These are phyloP conservation scores for Struthio camelus DNA, from an alignment of 2,113 vertebrate species.

Conservation along the genomic window DNA sequence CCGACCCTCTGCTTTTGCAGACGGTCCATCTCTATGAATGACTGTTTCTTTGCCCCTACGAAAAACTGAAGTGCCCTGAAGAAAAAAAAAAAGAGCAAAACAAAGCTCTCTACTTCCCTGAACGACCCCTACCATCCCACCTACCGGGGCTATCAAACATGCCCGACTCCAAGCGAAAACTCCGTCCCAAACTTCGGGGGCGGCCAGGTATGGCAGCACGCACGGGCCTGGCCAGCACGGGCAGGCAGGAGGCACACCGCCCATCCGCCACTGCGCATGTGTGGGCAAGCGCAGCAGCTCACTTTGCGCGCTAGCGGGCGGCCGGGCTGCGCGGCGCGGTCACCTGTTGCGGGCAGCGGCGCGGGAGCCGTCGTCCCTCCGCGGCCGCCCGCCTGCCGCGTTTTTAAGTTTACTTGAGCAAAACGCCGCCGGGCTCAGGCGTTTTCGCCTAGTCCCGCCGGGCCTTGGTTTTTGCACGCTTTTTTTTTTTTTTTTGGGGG, in stretches of 20 bases:
- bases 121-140: rapidly evolving
- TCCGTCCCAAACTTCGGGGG: not conserved
- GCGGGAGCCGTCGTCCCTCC: too few species aligned
- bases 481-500: too few species aligned
- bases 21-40: rapidly evolving
- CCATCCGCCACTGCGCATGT: constrained; percentile 30
- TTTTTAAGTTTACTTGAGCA: not conserved
- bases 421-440: too few species aligned
- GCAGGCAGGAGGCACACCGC: not conserved
- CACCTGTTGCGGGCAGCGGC: constrained; percentile 39
- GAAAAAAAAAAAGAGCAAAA: too few species aligned
- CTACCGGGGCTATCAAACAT: rapidly evolving
- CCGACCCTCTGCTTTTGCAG: not conserved
- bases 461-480: too few species aligned
- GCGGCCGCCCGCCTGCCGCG: too few species aligned
- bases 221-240: not conserved
- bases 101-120: not conserved
- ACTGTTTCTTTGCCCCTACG: not conserved
- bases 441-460: too few species aligned
- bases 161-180: not conserved
- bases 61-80: not conserved
- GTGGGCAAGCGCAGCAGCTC: constrained; percentile 29
- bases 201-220: not conserved
- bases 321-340: not conserved
- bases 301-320: constrained; percentile 31